Base-by-base conservation (phyloP, 2,888 invertebrate genomes). In the Alcis repandata region DNA sequence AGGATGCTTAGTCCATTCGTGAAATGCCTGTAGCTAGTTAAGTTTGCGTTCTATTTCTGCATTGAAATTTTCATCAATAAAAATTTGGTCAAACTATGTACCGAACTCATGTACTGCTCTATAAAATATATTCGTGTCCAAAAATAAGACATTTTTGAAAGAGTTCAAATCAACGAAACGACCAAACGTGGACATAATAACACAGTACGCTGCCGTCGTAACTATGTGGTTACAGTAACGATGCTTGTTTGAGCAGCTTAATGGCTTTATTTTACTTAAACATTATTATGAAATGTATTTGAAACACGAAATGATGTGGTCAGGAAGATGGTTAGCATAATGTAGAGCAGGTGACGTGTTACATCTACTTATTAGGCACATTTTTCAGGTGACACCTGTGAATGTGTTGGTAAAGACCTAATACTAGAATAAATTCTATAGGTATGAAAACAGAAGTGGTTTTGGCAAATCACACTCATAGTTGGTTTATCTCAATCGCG, bases 251-350 rank as follows among this genome's bases (percentile, higher is more conserved):
- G 51, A 36, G 10, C 10, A 17, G 15, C 15, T 48, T 64, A 59
- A 64, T 64, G 49, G 43, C 59, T 64, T 59, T 43, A 64, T 64
- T 59, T 59, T 45, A 52, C 32, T 40, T 27, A 53, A 53, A 40
- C 43, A 20, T 32, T 13, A 51, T 57, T 43, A 60, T 53, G 45
- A 53, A 36, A 51, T 38, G 20, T 20, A 27, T 49, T 49, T 17
- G 36, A 20, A 46, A 46, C 17, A 32, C 19, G 19, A 19, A 27
- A 32, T 32, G 9, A 32, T 9, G 15, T 15, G 11, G 48, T 10
- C 27, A 27, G 22, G 45, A 45, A 7, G 45, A 13, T 45, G 20
- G 45, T 45, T 20, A 22, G 3, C 1, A 20, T 13, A 20, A 15
- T 22, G 46, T 13, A 22, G 7, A 15, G 46, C 20, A 46, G 10